Base-by-base conservation (phyloP, 2,888 invertebrate genomes). In the Campoplex nolae region DNA sequence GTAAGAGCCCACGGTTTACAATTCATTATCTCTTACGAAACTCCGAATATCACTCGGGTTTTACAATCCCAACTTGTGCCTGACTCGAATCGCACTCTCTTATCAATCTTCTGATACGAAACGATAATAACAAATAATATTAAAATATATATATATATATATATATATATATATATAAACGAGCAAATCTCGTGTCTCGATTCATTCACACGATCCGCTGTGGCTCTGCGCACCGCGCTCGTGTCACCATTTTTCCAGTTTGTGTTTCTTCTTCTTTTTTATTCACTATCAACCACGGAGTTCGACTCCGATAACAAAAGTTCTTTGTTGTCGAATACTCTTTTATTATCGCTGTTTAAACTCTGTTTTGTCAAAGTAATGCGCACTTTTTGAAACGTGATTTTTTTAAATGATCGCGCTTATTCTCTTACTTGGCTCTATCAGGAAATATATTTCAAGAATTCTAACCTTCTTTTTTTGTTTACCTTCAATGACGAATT, bases 1-100 rank as follows among this genome's bases (percentile, higher is more conserved):
- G 78, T 62, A 79, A 13, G 32, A 16, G 9, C 78, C 78, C 35
- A 51, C 45, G n/a, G 68, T 32, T 54, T 32, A 54, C 48, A 18
- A 68, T 56, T 77, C 54, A 77, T 67, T 68, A 70, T 78, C 70
- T 45, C 70, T 58, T 48, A n/a, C 70, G 18, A 45, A 8, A 45
- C 18, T 79, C 9, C 9, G 32, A 70, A 71, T 38, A 35, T 71
- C 42, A 45, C 23, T 3, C n/a, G 2, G 8, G 38, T 6, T 28
- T 78, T 78, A 42, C 68, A 42, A 58, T n/a, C 18, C 18, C 28
- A 38, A 38, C 45, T 45, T 28, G 23, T 23, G 6, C 38, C 38
- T n/a, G 23, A 1, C 11, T 65, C 35, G 23, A n/a, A 0, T 0
- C 23, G 23, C 23, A 23, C 23, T 23, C 70, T 58, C 32, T 79